Percentiles rank a stretch among this genome's conserved stretches.
Evolutionary conservation across 2,113 vertebrate species (phyloP).

Genomic region (Merops nubicus): DNA sequence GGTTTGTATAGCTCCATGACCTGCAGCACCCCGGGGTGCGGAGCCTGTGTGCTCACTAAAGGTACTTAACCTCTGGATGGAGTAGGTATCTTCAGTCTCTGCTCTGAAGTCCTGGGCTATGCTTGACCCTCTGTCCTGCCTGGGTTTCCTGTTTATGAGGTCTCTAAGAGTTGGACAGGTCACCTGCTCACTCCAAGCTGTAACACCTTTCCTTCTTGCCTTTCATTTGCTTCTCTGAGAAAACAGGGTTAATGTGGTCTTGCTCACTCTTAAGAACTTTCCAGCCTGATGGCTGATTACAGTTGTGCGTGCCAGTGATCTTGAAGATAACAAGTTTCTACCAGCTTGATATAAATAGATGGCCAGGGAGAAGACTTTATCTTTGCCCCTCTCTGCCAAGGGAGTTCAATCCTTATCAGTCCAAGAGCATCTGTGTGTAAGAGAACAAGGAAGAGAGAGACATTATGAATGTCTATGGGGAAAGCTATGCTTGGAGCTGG

Average conservation of each 20-base stretch:
- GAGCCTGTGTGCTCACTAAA: background rate
- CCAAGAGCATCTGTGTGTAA: conserved; percentile 12
- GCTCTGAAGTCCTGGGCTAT: background rate
- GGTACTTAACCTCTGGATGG: background rate
- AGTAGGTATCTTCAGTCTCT: background rate
- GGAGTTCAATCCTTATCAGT: conserved; percentile 27
- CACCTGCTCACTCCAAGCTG: background rate
- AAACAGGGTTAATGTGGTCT: background rate
- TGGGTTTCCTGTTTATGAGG: background rate
- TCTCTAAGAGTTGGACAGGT: background rate
- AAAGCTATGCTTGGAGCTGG: background rate
- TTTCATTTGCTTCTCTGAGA: background rate
- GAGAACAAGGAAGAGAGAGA: background rate
- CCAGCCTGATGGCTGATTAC: background rate
- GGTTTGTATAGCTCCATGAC: background rate
- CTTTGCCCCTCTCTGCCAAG: background rate
- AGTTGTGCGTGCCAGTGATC: background rate
- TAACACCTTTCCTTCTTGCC: background rate
- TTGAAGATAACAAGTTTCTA: background rate
- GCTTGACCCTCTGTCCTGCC: background rate
- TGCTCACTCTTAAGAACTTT: background rate
- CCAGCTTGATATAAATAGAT: conserved; percentile 12
- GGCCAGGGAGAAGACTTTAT: background rate
- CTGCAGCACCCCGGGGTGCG: background rate
- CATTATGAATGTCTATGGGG: background rate